Base-by-base conservation (phyloP, 2,888 invertebrate species). In the Leptinotarsa juncta region DNA sequence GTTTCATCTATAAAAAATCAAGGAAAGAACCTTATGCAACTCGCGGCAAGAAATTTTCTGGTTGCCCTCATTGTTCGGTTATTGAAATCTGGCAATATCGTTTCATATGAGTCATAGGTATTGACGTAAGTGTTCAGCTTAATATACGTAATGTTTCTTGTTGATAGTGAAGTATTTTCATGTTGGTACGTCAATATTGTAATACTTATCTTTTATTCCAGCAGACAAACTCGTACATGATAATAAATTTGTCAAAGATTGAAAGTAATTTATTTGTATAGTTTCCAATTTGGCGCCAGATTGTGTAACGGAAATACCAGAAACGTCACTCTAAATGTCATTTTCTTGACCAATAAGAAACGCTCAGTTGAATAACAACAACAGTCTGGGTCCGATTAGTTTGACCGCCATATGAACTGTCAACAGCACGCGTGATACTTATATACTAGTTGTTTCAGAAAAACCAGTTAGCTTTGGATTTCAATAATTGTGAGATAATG, bases 401-500 rank as follows among this genome's bases (percentile, higher is more conserved):
- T 83, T 83, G 83, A 84, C 83, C 84, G 84, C 84, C 84, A 84
- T 84, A 82, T 83, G 81, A 82, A 82, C 82, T 83, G 83, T 80
- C 83, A 83, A 79, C 55, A 83, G 82, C 83, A 84, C 83, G 84
- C 84, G 83, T 83, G 82, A 82, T 20, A 23, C 15, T 50, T 23
- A 67, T 67, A 51, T n/a, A 57, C 3, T 57, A 57, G 57, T 20
- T 18, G 12, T 57, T 53, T 16, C 53, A n/a, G 15, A 53, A 53
- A 53, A 53, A 53, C 5, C 15, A 53, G 42, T 42, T 2, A 42
- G 10, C 42, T 53, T 53, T n/a, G 16, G 53, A n/a, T 57, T 57
- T 57, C 57, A 20, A 18, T 4, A 51, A 62, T 60, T 60, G 18
- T 60, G 7, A 32, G 32, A 23, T 23, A 26, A 12, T 14, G 15